Evolutionary conservation across 1,140 invertebrate species (phyloP), one percentile per base, ranked within the genome.

Genomic region (Cyclargus thomasi): DNA sequence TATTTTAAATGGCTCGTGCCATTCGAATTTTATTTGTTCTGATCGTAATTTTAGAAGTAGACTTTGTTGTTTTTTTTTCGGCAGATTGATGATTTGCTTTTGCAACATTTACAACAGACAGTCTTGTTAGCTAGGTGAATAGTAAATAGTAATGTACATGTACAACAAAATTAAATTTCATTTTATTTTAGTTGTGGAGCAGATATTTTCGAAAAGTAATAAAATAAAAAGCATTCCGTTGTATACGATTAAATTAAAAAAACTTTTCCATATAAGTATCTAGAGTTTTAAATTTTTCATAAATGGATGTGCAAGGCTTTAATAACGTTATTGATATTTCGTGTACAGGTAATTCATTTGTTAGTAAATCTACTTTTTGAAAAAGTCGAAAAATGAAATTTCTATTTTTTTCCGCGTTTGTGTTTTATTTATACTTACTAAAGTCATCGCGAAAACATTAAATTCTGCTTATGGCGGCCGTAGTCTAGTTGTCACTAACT

Each of bases 1-100:
- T 83, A 84, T 85, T 87, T 87, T 80, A 86, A 87, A 86, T 86
- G 74, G 63, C 22, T 63, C 67, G 36, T 70, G 62, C 20, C 62
- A 64, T 66, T 64, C 23, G 22, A 14, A 74, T 29, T 65, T 29
- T 29, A 29, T 29, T 29, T 29, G 29, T 29, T 2, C 5, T 5
- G 8, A 7, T 29, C 29, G 5, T 29, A 29, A 0, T 0, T 29
- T 6, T 29, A 29, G 65, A 64, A 69, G 71, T 59, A 39, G 65
- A 66, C 59, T 66, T 29, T 47, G 39, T 47, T 11, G 11, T 47
- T 16, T 47, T 39, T 39, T 39, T 39, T 39, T 11, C 14, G 3
- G 14, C 0, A 47, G 11, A 47, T 16, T 16, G 10, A 47, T 8
- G 36, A 8, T 47, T 14, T 47, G 14, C 23, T 6, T 8, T 47